Evolutionary conservation across 2,888 invertebrate genomes (phyloP).

Genomic region (Lepidocyrtinus sp.): DNA sequence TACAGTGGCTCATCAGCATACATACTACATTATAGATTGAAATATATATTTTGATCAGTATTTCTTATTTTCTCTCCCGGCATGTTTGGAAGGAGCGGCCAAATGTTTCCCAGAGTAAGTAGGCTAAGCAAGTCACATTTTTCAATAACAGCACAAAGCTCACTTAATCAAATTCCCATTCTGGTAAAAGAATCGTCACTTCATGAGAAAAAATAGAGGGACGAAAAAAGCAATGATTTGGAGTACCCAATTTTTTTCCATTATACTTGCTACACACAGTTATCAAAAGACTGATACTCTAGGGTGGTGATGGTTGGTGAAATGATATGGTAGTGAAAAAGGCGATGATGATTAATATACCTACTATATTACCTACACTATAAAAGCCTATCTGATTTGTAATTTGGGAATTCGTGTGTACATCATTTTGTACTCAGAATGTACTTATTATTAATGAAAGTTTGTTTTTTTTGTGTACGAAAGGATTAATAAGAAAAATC

Average conservation of each 20-base stretch:
- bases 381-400: background rate
- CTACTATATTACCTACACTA: too few species aligned
- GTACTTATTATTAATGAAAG: background rate
- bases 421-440: slow-evolving; percentile 11
- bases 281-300: background rate
- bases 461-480: background rate
- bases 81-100: slow-evolving; percentile 70
- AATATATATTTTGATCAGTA: background rate
- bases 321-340: background rate
- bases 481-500: background rate
- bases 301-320: background rate
- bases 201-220: background rate
- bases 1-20: slow-evolving; percentile 1
- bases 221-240: slow-evolving; percentile 8
- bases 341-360: background rate
- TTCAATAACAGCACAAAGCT: background rate
- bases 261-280: background rate
- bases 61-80: slow-evolving; percentile 10
- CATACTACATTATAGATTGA: background rate
- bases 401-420: slow-evolving; percentile 1
- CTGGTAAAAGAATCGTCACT: background rate
- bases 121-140: slow-evolving; percentile 7
- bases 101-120: slow-evolving; percentile 70
- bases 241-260: background rate
- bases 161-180: slow-evolving; percentile 33